phyloP scores from a whole-genome alignment of 2,888 invertebrate species.

The Eristalinus aeneus region DNA sequence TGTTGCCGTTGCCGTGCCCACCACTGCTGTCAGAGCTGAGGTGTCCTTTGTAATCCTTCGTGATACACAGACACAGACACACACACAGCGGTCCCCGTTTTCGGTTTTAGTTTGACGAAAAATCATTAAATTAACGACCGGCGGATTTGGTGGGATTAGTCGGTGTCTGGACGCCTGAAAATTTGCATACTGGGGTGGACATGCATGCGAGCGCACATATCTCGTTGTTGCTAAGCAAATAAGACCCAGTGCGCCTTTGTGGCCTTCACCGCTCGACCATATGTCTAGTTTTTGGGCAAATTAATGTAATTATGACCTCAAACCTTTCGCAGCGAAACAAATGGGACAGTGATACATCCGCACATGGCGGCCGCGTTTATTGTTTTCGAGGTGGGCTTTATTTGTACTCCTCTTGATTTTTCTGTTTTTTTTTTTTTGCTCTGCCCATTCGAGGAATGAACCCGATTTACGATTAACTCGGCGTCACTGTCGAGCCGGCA shows the following conservation, averaged over 20 bases:
- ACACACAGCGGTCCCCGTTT: neutral
- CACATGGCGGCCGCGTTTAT: conserved; percentile 2
- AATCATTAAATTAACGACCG: conserved; percentile 72
- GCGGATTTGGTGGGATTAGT: conserved; percentile 70
- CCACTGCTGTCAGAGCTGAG: neutral
- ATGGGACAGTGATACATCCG: conserved; percentile 17
- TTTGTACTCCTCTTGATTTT: conserved; percentile 2
- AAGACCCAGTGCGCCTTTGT: conserved; percentile 12
- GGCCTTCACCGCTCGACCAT: conserved; percentile 27
- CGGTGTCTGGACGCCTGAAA: conserved; percentile 58
- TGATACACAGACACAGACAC: neutral
- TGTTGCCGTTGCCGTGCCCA: neutral
- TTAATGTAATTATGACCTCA: conserved; percentile 56
- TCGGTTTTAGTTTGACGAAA: conserved; percentile 58
- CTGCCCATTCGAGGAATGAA: neutral
- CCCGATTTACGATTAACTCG: conserved; percentile 60
- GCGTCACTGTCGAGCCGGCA: conserved; percentile 42
- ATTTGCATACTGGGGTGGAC: conserved; percentile 68
- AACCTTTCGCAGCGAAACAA: conserved; percentile 2
- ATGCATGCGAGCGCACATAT: neutral
- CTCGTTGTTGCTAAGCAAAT: conserved; percentile 60
- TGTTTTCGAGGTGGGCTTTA: conserved; percentile 14
- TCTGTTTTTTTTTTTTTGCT: neutral
- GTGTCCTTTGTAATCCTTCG: conserved; percentile 10
- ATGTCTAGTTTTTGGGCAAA: conserved; percentile 38